phyloP scores from a whole-genome alignment of 2,113 vertebrate genomes.

The Macrotus californicus region DNA sequence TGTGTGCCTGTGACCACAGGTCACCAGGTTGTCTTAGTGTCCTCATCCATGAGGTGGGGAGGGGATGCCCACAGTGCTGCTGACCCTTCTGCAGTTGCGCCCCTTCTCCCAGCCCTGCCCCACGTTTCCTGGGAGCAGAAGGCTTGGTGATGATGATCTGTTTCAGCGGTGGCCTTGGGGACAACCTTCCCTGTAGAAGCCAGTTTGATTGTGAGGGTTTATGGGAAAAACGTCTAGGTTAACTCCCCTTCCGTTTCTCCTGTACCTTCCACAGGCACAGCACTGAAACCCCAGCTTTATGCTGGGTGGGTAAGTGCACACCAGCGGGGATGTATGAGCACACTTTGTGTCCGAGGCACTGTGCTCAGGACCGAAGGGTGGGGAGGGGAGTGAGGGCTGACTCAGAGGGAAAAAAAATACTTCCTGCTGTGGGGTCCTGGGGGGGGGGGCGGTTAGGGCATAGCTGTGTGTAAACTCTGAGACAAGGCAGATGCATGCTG shows the following conservation, averaged over 20 bases:
- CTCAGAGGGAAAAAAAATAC: not conserved
- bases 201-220: not conserved
- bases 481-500: too few relatives aligned
- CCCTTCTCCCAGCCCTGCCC: not conserved
- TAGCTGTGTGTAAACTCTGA: accelerated
- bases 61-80: too few relatives aligned
- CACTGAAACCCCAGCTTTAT: not conserved
- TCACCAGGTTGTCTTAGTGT: accelerated
- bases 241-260: not conserved
- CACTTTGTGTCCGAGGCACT: too few relatives aligned
- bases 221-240: not conserved
- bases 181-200: not conserved
- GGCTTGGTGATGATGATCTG: not conserved
- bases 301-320: accelerated
- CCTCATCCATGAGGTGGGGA: not conserved
- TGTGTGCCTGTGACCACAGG: not conserved
- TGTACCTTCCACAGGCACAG: accelerated
- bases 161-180: not conserved
- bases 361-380: accelerated
- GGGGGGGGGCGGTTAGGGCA: accelerated
- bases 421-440: not conserved
- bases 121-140: not conserved
- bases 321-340: not conserved
- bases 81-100: too few relatives aligned
- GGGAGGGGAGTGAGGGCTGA: too few relatives aligned